Conservation (phyloP, 2,797 vertebrate genomes). For the Mus minutoides region DNA sequence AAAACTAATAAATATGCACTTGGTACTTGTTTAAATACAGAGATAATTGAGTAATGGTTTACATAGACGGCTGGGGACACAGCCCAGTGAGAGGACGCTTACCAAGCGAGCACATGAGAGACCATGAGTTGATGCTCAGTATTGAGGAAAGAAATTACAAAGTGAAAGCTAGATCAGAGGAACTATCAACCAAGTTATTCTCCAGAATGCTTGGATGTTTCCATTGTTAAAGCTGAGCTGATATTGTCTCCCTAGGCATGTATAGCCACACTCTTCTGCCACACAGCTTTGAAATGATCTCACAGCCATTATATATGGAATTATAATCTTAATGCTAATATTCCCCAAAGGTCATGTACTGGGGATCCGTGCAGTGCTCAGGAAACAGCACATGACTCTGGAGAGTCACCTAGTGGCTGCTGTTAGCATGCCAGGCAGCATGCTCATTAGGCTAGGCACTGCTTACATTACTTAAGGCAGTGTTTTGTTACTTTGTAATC, state of each 20-base stretch:
- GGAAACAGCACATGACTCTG: not conserved
- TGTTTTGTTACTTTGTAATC: not conserved
- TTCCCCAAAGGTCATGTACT: not conserved
- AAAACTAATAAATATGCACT: not conserved
- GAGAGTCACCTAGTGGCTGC: not conserved
- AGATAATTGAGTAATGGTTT: not conserved
- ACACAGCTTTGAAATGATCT: not conserved
- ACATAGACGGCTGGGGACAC: not conserved
- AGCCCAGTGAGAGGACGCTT: not conserved
- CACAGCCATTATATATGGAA: not conserved
- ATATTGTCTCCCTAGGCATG: not conserved
- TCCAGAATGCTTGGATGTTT: not conserved
- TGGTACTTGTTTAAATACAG: not conserved
- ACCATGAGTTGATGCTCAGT: not conserved
- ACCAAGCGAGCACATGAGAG: too few relatives aligned
- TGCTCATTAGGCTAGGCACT: not conserved
- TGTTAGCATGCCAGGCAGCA: not conserved
- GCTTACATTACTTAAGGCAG: not conserved
- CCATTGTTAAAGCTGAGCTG: not conserved
- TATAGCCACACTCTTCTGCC: accelerated
- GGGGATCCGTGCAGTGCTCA: not conserved
- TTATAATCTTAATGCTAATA: not conserved
- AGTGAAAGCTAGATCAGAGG: not conserved
- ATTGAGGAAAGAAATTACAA: not conserved
- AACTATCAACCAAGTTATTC: constrained; percentile 1